Base-by-base conservation (phyloP, 2,113 vertebrate genomes). In the Bucco capensis region DNA sequence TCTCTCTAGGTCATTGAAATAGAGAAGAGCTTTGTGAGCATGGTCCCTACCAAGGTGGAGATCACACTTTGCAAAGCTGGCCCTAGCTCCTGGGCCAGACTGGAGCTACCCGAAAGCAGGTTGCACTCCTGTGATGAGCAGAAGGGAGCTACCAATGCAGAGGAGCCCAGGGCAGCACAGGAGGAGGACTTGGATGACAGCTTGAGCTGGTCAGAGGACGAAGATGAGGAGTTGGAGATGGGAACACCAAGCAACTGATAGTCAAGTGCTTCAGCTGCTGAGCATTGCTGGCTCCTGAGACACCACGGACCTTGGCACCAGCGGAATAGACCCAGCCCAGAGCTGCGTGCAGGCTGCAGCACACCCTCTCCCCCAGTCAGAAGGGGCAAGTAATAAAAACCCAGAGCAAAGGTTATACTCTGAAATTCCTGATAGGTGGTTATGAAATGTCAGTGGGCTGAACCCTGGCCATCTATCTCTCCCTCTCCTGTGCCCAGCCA, bases 1-100 rank as follows among this genome's bases (percentile, higher is more conserved):
- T 47, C 54, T 58, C 51, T 42, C 37, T 2, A 99, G 99, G 98
- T 99, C 92, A 96, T 99, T 5, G 66, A 98, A 4, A 88, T 98
- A 31, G 96, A 97, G 33, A 96, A 96, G 69, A 98, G 99, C 95
- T 97, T 95, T 12, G 98, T 99, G 77, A 98, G 86, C 96, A 97
- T 99, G 98, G 97, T 98, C 65, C 98, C 98, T 8, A 97, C 98
- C 92, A 99, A 99, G 97, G 98, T 99, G 90, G 99, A 99, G 97
- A 97, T 99, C 87, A 95, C 72, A 4, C 97, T 99, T 82, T 89
- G 92, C 67, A 99, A 99, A 95, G 98, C 96, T 19, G 97, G 98
- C 93, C 95, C 95, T 10, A 97, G 98, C 65, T 86, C 97, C 66
- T 99, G 99, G 99, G 98, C 98, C 40, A 98, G 98, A 94, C 98